phyloP scores from a whole-genome alignment of 2,113 vertebrate genomes.

The Mirza zaza region DNA sequence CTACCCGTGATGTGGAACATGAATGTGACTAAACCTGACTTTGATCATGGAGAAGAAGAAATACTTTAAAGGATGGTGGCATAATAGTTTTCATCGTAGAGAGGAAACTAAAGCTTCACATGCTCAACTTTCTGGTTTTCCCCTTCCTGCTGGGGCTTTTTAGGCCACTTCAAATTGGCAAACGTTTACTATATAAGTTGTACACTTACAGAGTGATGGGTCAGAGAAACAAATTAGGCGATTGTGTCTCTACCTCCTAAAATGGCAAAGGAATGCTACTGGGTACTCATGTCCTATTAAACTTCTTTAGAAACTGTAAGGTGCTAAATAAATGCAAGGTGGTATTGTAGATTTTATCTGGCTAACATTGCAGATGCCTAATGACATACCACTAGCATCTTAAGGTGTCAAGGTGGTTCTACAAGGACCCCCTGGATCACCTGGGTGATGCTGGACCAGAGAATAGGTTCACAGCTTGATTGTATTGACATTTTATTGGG shows the following conservation, averaged over 20 bases:
- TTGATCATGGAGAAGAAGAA: not conserved
- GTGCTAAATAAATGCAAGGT: not conserved
- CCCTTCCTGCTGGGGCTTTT: not conserved
- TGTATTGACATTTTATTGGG: not conserved
- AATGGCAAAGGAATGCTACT: not conserved
- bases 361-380: not conserved
- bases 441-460: not conserved
- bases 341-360: not conserved
- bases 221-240: not conserved
- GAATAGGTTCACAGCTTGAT: not conserved
- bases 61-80: not conserved
- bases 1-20: not conserved
- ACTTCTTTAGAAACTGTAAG: not conserved
- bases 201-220: not conserved
- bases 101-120: not conserved
- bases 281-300: not conserved
- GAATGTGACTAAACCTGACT: not conserved
- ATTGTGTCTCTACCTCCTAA: not conserved
- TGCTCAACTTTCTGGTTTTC: not conserved
- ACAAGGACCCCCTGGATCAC: not conserved
- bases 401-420: not conserved
- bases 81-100: not conserved
- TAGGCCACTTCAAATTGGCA: not conserved
- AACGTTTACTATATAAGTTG: not conserved
- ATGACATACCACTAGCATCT: not conserved